Base-by-base conservation (phyloP, 2,797 vertebrate genomes). In the Pteropus rufus region DNA sequence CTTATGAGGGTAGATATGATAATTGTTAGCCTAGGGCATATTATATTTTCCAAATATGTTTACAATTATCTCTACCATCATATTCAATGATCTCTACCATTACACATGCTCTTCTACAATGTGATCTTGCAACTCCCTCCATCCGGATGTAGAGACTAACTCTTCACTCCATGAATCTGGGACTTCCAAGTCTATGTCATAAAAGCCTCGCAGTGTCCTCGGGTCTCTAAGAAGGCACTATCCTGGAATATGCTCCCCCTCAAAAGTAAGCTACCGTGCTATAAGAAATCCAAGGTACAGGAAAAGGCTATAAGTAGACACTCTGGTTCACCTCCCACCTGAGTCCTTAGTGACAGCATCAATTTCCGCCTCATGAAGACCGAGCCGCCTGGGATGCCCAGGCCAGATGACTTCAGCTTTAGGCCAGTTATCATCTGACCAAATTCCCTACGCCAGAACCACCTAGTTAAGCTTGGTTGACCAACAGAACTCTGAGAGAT, bases 1-100 rank as follows among this genome's bases (percentile, higher is more conserved):
- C 12, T 58, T 80, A 1, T 44, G 31, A 72, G 9, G 7, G 5
- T 34, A 77, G 44, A 86, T 44, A 34, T 10, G 46, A 18, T 60
- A 82, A 52, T 36, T 36, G 4, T 29, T 56, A 90, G 9, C 2
- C 2, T 41, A n/a, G 34, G 29, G 29, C 6, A 81, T n/a, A 89
- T 60, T 67, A 65, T 93, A 39, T 62, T 82, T 91, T 70, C 49
- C 31, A 56, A 18, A 75, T 72, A 73, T 46, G 31, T 24, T 31
- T 62, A 21, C 23, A 73, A 44, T 79, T 19, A 60, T 5, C 12
- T 83, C 7, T 70, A 7, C 23, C 14, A 39, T 54, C 12, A 49
- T 49, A 49, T 49, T 49, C 26, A 67, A 39, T 80, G 24, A 62
- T 4, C 14, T 84, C 10, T 72, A 8, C 24, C 18, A 39, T 56